Evolutionary conservation across 2,113 vertebrate species (phyloP).

Genomic region (Pundamilia nyererei): DNA sequence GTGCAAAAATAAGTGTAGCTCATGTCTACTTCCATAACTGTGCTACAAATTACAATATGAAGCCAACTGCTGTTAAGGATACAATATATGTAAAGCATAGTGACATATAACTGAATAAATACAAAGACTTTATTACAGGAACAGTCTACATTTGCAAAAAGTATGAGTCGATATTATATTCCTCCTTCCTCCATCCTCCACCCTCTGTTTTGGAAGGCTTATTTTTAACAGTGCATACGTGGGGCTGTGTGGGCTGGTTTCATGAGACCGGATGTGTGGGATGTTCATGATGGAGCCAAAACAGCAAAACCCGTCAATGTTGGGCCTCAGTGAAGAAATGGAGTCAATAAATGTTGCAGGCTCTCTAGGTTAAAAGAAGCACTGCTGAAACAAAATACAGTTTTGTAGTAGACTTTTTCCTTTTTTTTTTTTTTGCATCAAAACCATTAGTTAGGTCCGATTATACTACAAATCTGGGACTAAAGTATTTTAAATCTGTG

Average conservation of each 20-base stretch:
- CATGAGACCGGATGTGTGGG: background rate
- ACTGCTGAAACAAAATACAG: background rate
- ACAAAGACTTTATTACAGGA: background rate
- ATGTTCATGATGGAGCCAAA: background rate
- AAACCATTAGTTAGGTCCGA: background rate
- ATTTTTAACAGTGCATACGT: background rate
- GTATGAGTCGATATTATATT: background rate
- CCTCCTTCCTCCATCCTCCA: background rate
- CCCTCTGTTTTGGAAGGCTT: background rate
- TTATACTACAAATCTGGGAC: background rate
- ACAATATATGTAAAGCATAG: background rate
- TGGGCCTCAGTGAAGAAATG: background rate
- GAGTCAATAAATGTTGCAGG: background rate
- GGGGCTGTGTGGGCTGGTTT: background rate
- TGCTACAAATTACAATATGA: background rate
- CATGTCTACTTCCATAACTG: background rate
- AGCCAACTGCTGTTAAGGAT: background rate
- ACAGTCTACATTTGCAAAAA: background rate
- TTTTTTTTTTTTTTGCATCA: rapidly evolving
- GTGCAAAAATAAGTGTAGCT: background rate
- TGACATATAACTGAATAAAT: background rate
- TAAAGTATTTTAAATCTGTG: background rate
- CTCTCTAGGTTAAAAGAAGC: background rate
- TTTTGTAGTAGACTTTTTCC: background rate
- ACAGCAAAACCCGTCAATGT: background rate